Evolutionary conservation across 2,888 invertebrate genomes (phyloP).

Genomic region (Leptinotarsa tumamoca): DNA sequence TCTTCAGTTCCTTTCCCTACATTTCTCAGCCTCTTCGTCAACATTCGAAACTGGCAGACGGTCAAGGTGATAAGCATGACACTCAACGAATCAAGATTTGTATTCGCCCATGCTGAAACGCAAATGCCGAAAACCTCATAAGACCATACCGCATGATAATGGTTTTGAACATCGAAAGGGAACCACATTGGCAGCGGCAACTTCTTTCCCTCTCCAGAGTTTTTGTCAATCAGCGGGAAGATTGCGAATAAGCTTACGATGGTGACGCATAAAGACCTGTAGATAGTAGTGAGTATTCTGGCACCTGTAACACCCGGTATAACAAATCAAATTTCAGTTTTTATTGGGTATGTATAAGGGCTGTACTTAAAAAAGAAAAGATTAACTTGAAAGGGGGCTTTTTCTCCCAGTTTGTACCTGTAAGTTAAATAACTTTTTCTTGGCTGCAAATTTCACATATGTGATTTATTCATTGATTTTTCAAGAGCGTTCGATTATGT

Average conservation of each 20-base stretch:
- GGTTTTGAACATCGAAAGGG: constrained; percentile 46
- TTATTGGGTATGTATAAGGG: too few species aligned
- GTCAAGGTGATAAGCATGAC: constrained; percentile 44
- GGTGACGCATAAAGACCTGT: constrained; percentile 29
- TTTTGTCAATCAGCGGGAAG: constrained; percentile 41
- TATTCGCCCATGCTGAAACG: constrained; percentile 43
- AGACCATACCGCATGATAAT: constrained; percentile 42
- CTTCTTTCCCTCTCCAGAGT: constrained; percentile 26
- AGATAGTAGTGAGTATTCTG: constrained; percentile 34
- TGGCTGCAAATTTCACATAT: too few species aligned
- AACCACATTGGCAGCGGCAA: constrained; percentile 47
- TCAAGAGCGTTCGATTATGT: too few species aligned
- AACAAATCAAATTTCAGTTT: too few species aligned
- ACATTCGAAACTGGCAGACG: constrained; percentile 40
- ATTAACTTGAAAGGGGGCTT: too few species aligned
- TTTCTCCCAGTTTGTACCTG: too few species aligned
- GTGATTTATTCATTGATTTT: too few species aligned
- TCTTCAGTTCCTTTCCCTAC: constrained; percentile 13
- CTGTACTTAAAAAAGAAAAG: too few species aligned
- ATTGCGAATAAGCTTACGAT: constrained; percentile 36
- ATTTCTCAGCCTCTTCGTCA: constrained; percentile 40
- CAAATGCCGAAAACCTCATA: constrained; percentile 38
- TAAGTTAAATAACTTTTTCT: too few species aligned
- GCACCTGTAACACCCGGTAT: neutral
- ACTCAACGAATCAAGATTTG: constrained; percentile 44